Conservation (phyloP, 2,113 vertebrate species). For the Cynoglossus semilaevis region DNA sequence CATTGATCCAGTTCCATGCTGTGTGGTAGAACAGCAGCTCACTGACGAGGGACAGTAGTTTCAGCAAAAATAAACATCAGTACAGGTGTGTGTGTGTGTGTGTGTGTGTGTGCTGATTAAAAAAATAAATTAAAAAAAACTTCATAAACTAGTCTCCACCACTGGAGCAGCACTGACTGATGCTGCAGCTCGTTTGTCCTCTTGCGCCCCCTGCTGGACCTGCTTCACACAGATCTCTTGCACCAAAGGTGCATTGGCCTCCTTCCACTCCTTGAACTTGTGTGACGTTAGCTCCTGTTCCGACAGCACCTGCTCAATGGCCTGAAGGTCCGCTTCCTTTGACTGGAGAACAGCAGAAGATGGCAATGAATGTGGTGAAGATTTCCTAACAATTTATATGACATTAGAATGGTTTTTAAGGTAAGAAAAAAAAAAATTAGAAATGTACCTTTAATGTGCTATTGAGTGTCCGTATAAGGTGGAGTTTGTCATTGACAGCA, state of each 20-base stretch:
- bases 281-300: constrained; percentile 81
- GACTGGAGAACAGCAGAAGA: constrained; percentile 73
- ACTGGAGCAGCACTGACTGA: constrained; percentile 40
- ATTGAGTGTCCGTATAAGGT: constrained; percentile 88
- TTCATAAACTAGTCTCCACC: constrained; percentile 72
- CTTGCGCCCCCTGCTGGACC: constrained; percentile 53
- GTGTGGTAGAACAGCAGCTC: constrained; percentile 18
- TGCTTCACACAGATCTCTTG: constrained; percentile 82
- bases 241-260: constrained; percentile 82
- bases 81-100: no score
- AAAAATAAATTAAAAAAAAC: constrained; percentile 11
- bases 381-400: neutral
- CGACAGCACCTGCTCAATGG: constrained; percentile 86
- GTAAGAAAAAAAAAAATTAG: neutral
- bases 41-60: constrained; percentile 18
- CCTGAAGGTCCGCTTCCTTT: constrained; percentile 89
- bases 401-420: neutral
- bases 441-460: constrained; percentile 91
- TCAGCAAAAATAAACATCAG: constrained; percentile 29
- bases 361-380: neutral
- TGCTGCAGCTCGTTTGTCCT: constrained; percentile 43
- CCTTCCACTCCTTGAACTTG: constrained; percentile 91
- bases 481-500: constrained; percentile 89
- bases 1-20: constrained; percentile 35
- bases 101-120: neutral